phyloP scores from a whole-genome alignment of 2,113 vertebrate genomes.

The Theristicus caerulescens region DNA sequence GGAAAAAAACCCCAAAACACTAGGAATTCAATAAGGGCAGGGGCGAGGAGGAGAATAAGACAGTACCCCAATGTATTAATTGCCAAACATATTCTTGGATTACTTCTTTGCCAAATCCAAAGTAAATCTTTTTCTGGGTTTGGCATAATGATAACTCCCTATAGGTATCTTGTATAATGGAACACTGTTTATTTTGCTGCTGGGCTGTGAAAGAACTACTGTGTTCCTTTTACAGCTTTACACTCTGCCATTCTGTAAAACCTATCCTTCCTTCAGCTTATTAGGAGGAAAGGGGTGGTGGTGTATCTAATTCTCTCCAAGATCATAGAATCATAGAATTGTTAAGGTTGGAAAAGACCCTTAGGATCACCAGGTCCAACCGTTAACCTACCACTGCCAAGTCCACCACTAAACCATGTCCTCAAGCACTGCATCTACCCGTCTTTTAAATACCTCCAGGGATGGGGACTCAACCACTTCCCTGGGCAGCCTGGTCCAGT shows the following conservation, averaged over 20 bases:
- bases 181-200: conserved; percentile 15
- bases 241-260: background rate
- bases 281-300: background rate
- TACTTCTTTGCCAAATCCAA: background rate
- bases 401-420: too few species aligned
- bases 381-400: too few species aligned
- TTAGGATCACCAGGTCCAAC: too few species aligned
- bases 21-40: background rate
- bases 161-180: conserved; percentile 1
- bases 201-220: background rate
- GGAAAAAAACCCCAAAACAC: background rate
- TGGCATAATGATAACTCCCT: conserved; percentile 4
- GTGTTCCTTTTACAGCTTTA: conserved; percentile 12
- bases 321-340: too few species aligned
- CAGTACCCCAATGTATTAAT: background rate
- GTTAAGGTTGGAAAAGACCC: too few species aligned
- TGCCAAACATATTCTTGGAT: background rate
- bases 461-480: too few species aligned
- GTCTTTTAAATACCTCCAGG: too few species aligned
- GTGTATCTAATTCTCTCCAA: background rate
- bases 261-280: background rate
- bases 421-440: too few species aligned
- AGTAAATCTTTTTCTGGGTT: background rate
- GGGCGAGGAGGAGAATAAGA: background rate
- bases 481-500: too few species aligned